Conservation (phyloP, 2,888 invertebrate genomes). For the Silvanus unidentatus region DNA sequence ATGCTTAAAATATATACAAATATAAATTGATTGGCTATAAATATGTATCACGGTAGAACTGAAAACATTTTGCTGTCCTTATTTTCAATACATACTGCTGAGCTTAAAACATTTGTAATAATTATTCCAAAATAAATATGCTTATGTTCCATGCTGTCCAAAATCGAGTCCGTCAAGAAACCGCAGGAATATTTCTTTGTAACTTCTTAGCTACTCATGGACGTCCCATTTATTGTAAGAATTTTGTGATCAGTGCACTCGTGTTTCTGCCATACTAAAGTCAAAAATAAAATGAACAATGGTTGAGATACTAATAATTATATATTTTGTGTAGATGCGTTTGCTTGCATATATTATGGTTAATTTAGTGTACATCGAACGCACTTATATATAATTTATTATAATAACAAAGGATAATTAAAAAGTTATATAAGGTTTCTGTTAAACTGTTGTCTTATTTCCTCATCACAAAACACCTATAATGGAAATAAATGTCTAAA, state of each 20-base stretch:
- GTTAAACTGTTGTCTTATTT: too few relatives aligned
- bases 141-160: slow-evolving; percentile 47
- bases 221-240: slow-evolving; percentile 35
- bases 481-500: too few relatives aligned
- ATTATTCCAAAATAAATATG: slow-evolving; percentile 27
- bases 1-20: too few relatives aligned
- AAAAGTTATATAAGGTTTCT: slow-evolving; percentile 40
- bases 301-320: slow-evolving; percentile 32
- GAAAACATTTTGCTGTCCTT: too few relatives aligned
- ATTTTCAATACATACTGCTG: too few relatives aligned
- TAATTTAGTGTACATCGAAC: slow-evolving; percentile 47
- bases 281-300: slow-evolving; percentile 30
- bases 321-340: slow-evolving; percentile 46
- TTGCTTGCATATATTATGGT: slow-evolving; percentile 44
- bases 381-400: slow-evolving; percentile 40
- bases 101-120: slow-evolving; percentile 29
- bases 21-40: too few relatives aligned
- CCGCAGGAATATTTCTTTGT: slow-evolving; percentile 28
- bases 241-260: slow-evolving; percentile 37
- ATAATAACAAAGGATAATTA: slow-evolving; percentile 26
- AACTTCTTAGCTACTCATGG: slow-evolving; percentile 22
- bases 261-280: too few relatives aligned
- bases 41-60: too few relatives aligned
- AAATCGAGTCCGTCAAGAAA: slow-evolving; percentile 36
- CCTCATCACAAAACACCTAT: too few relatives aligned